Evolutionary conservation across 2,797 vertebrate species (phyloP).

Genomic region (Sebastes hubbsi): DNA sequence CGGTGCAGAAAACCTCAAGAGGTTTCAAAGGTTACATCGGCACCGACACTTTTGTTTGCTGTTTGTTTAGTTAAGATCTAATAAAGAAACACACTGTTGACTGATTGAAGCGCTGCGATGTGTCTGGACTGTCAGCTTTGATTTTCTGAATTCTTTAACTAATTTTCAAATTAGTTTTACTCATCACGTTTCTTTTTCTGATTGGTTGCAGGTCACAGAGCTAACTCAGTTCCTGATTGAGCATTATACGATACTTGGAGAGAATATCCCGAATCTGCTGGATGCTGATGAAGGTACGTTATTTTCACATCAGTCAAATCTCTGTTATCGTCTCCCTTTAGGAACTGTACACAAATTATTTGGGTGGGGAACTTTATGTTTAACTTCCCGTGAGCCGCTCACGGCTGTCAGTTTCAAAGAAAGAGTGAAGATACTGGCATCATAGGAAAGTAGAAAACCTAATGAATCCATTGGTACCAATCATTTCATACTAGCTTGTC

Average conservation of each 20-base stretch:
- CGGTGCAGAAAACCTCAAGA: slow-evolving; percentile 55
- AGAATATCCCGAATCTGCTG: slow-evolving; percentile 78
- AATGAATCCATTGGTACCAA: too few relatives aligned
- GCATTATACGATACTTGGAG: slow-evolving; percentile 87
- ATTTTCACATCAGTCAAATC: neutral
- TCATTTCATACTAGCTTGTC: too few relatives aligned
- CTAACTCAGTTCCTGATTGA: slow-evolving; percentile 92
- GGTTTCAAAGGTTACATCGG: slow-evolving; percentile 47
- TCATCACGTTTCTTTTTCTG: neutral
- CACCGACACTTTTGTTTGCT: neutral
- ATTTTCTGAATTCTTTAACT: neutral
- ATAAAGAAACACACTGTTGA: neutral
- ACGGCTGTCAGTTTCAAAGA: too few relatives aligned
- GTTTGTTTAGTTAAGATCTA: neutral
- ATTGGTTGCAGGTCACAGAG: slow-evolving; percentile 83
- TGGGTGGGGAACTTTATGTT: neutral
- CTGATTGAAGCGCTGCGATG: neutral
- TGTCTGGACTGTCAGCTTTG: neutral
- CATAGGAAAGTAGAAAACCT: too few relatives aligned
- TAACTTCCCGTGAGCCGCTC: neutral
- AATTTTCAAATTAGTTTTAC: neutral
- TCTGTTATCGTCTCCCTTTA: neutral
- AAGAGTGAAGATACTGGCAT: too few relatives aligned
- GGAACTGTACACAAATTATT: neutral
- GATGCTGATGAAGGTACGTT: slow-evolving; percentile 80